Conservation (phyloP, 2,888 invertebrate genomes). For the Noctua pronuba region DNA sequence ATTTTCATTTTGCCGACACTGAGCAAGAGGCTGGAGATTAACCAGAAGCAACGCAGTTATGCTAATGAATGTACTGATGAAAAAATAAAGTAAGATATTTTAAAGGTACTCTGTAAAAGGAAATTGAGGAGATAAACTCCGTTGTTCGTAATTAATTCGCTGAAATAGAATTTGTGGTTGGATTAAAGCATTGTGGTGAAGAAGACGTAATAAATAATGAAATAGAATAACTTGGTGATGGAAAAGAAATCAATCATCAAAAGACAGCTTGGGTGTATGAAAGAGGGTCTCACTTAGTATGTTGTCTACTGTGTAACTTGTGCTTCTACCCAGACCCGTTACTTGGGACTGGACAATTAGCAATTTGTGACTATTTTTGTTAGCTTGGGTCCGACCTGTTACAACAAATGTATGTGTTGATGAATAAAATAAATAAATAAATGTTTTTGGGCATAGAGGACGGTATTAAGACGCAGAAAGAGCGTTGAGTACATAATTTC, state of each 20-base stretch:
- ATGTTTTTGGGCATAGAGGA: neutral
- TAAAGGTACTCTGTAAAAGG: constrained; percentile 39
- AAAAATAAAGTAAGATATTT: constrained; percentile 64
- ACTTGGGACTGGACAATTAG: too few relatives aligned
- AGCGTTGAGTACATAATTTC: neutral
- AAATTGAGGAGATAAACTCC: constrained; percentile 41
- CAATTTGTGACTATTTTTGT: too few relatives aligned
- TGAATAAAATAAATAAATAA: too few relatives aligned
- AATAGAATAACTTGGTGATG: neutral
- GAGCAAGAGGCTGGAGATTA: constrained; percentile 60
- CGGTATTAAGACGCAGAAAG: neutral
- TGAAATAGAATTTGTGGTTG: constrained; percentile 28
- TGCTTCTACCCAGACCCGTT: too few relatives aligned
- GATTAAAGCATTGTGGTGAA: neutral
- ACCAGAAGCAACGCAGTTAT: constrained; percentile 60
- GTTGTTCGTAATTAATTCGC: constrained; percentile 37
- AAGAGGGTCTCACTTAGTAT: too few relatives aligned
- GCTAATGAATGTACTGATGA: constrained; percentile 68
- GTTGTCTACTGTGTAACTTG: too few relatives aligned
- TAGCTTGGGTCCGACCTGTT: too few relatives aligned
- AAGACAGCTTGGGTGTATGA: neutral
- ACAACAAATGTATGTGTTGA: too few relatives aligned
- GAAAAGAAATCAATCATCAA: neutral
- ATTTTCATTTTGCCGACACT: constrained; percentile 65
- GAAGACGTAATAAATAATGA: neutral